A percentile compares a stretch with the other conserved stretches of the same genome.
Evolutionary conservation across 2,797 vertebrate genomes (phyloP).

Genomic region (Pipistrellus pipistrellus): DNA sequence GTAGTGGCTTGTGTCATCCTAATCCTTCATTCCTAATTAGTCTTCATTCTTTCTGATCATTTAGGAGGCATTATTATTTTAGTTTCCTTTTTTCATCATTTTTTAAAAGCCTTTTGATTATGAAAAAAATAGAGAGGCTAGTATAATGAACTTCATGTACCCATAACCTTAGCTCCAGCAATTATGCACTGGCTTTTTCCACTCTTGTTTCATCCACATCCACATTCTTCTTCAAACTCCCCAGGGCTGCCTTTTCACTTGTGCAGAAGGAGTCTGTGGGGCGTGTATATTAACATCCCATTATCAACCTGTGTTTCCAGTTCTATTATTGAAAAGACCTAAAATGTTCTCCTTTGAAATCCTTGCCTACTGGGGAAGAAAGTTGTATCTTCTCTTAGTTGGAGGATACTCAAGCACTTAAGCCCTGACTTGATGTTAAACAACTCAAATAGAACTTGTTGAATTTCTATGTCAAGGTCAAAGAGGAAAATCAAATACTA

Average conservation of each 20-base stretch:
- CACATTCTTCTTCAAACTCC: not conserved
- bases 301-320: not conserved
- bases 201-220: not conserved
- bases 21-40: not conserved
- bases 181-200: not conserved
- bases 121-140: not conserved
- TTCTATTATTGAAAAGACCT: not conserved
- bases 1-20: not conserved
- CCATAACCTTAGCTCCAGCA: not conserved
- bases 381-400: not conserved
- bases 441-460: not conserved
- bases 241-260: not conserved
- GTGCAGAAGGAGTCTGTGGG: not conserved
- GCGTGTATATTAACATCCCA: not conserved
- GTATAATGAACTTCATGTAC: not conserved
- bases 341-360: not conserved
- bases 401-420: not conserved
- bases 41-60: not conserved
- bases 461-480: conserved; percentile 12
- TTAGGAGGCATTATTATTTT: not conserved
- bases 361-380: not conserved
- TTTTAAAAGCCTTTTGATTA: not conserved
- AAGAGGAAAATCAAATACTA: not conserved
- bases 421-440: too few species aligned
- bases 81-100: not conserved